Evolutionary conservation across 2,888 invertebrate genomes (phyloP).

Genomic region (Aphidoletes aphidimyza): DNA sequence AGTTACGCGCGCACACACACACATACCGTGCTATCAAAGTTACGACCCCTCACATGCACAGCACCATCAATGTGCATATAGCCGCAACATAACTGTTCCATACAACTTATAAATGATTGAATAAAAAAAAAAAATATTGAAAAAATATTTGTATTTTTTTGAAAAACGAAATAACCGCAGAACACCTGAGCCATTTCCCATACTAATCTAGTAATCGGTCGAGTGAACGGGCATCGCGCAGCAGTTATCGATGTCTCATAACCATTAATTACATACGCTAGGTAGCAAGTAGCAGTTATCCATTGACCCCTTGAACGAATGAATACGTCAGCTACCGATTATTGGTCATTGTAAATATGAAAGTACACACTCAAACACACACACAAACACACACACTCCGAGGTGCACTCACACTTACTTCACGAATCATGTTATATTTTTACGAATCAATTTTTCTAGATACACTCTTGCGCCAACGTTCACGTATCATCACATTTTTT

Average conservation of each 20-base stretch:
- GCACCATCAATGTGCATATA: not conserved
- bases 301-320: conserved; percentile 23
- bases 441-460: too few species aligned
- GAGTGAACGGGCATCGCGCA: conserved; percentile 5
- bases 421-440: too few species aligned
- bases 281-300: not conserved
- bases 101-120: not conserved
- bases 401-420: too few species aligned
- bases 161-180: conserved; percentile 39
- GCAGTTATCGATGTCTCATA: conserved; percentile 14
- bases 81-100: not conserved
- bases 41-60: not conserved
- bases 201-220: not conserved
- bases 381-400: too few species aligned
- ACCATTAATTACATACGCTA: too few species aligned
- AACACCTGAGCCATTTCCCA: not conserved
- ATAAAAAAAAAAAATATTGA: not conserved
- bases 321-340: not conserved
- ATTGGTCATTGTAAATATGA: not conserved
- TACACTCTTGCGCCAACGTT: too few species aligned
- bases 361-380: too few species aligned
- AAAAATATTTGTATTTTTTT: conserved; percentile 17
- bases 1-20: too few species aligned
- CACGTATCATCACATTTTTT: too few species aligned
- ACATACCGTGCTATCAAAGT: too few species aligned